Evolutionary conservation across 2,113 vertebrate species (phyloP).

Genomic region (Greenwoodochromis staneri): DNA sequence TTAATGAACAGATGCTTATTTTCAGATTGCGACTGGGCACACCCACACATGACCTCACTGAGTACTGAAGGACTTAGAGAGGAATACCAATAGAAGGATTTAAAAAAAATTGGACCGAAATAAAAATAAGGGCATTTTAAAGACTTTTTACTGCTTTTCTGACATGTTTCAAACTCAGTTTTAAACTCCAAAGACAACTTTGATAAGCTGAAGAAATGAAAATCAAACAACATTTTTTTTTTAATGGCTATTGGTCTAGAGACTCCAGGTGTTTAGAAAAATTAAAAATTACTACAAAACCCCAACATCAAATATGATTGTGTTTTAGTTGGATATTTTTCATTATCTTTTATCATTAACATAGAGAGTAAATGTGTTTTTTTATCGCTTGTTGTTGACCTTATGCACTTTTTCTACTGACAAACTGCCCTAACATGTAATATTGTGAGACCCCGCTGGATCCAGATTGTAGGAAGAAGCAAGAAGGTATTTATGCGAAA

Average conservation of each 20-base stretch:
- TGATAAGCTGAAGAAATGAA: neutral
- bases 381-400: neutral
- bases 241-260: neutral
- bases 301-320: neutral
- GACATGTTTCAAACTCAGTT: neutral
- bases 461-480: neutral
- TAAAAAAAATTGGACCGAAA: neutral
- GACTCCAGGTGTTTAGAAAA: neutral
- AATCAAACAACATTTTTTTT: neutral
- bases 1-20: neutral
- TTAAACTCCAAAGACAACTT: constrained; percentile 29
- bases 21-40: neutral
- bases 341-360: neutral
- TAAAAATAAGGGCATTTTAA: constrained; percentile 20
- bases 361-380: neutral
- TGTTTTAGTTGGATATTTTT: neutral
- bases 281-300: neutral
- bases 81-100: neutral
- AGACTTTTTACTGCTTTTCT: neutral
- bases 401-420: neutral
- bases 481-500: neutral
- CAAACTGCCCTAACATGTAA: neutral
- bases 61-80: neutral
- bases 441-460: neutral
- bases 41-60: neutral